Evolutionary conservation across 2,888 invertebrate genomes (phyloP).

Genomic region (Cylloceria caligata): DNA sequence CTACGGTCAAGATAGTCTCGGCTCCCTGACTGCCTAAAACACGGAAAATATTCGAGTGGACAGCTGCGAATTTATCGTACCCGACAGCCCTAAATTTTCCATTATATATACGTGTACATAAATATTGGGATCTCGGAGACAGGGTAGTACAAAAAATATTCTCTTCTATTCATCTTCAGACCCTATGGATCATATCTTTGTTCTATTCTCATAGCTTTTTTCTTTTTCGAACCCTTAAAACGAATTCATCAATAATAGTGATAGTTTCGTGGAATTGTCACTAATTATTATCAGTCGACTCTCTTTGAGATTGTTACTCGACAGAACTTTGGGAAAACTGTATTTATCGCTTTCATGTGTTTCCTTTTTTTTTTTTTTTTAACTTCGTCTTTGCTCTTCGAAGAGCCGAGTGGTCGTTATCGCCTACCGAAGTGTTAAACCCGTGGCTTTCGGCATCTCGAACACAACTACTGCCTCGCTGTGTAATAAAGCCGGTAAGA

Average conservation of each 20-base stretch:
- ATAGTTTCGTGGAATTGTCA: neutral
- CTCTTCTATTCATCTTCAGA: slow-evolving; percentile 19
- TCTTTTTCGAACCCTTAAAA: neutral
- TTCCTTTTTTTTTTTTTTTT: slow-evolving; percentile 31
- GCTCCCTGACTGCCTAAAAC: slow-evolving; percentile 82
- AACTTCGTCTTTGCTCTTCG: slow-evolving; percentile 34
- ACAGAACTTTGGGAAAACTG: slow-evolving; percentile 37
- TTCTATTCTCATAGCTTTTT: neutral
- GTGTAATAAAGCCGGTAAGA: slow-evolving; percentile 82
- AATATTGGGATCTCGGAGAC: slow-evolving; percentile 59
- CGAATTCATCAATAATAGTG: neutral
- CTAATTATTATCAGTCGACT: neutral
- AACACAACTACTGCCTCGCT: slow-evolving; percentile 41
- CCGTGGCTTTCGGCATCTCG: slow-evolving; percentile 62
- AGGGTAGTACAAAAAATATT: slow-evolving; percentile 72
- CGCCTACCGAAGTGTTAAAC: slow-evolving; percentile 69
- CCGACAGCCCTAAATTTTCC: slow-evolving; percentile 83
- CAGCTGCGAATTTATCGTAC: slow-evolving; percentile 84
- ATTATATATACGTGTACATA: slow-evolving; percentile 74
- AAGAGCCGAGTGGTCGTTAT: slow-evolving; percentile 67
- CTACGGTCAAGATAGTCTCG: slow-evolving; percentile 83
- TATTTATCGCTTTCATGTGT: slow-evolving; percentile 73
- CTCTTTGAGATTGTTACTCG: neutral
- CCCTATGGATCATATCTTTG: slow-evolving; percentile 57
- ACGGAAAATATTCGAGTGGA: slow-evolving; percentile 85